Evolutionary conservation across 2,113 vertebrate species (phyloP).

Genomic region (Procavia capensis): DNA sequence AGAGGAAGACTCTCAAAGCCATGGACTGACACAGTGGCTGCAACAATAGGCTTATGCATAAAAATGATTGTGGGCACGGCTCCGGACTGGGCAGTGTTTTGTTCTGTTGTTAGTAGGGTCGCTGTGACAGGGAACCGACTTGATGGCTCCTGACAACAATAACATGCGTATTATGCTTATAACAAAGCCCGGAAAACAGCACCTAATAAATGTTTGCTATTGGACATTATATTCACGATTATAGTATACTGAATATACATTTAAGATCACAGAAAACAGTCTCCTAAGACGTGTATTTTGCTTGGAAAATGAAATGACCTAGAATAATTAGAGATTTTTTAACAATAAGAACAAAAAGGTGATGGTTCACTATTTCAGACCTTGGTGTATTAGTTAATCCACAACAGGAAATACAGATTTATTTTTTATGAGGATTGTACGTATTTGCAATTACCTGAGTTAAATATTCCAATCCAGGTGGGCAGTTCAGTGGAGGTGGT

Average conservation of each 20-base stretch:
- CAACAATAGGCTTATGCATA: too few species aligned
- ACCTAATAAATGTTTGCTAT: not conserved
- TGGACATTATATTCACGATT: not conserved
- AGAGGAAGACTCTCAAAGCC: too few species aligned
- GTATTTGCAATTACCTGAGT: constrained; percentile 82
- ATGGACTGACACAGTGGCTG: too few species aligned
- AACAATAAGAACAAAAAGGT: not conserved
- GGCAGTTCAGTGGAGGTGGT: constrained; percentile 79
- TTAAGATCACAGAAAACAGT: constrained; percentile 26
- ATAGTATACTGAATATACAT: not conserved
- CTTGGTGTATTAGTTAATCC: not conserved
- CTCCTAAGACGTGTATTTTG: not conserved
- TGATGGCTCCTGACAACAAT: too few species aligned
- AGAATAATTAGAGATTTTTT: not conserved
- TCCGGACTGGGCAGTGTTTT: too few species aligned
- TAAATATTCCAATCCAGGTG: constrained; percentile 88
- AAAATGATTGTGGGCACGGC: too few species aligned
- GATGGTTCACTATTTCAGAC: not conserved
- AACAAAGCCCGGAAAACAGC: not conserved
- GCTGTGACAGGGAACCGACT: too few species aligned
- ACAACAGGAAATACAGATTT: not conserved
- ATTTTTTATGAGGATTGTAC: not conserved
- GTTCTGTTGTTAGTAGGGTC: too few species aligned
- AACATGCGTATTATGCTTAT: not conserved
- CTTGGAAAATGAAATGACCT: constrained; percentile 12